Base-by-base conservation (phyloP, 64 coral and sea anemone genomes). In the Dendrophyllia cribrosa region DNA sequence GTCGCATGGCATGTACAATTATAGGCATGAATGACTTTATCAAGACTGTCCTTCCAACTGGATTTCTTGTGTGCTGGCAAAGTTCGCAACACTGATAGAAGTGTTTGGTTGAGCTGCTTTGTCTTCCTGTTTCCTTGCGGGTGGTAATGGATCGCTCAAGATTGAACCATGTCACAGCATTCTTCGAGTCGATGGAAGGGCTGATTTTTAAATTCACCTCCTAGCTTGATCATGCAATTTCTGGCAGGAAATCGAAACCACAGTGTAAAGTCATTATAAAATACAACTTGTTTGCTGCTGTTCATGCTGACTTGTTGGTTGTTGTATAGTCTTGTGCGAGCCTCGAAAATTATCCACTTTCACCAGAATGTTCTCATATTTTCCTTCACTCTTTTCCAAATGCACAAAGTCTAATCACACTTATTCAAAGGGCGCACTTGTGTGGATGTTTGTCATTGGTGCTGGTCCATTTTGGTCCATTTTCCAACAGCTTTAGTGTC, bases 241-340 rank as follows among this genome's bases (percentile, higher is more conserved):
- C 70, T 48, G 16, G 70, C 43, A 74, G 34, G 70, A 47, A 74
- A 74, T 15, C 70, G 43, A 74, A 74, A 74, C 34, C 70, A 4
- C 70, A 74, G 70, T 47, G 13, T 74, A 74, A 74, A 74, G 34
- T 74, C 70, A 74, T 48, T 46, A 47, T 47, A 74, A 34, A 34
- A 34, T 34, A 2, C 34, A 47, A 43, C 70, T 74, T 74, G 12
- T 13, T 74, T 10, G 70, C 43, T 46, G 70, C 70, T 74, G 70
- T 66, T 6, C 19, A 1, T 20, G 34, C 67, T 6, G 23, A 70
- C 23, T 43, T 70, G 67, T 34, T 70, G 19, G 9, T 26, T 19
- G 67, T 70, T 34, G 67, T 20, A 23, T 70, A 34, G 8, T 19
- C 67, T 11, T 70, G 67, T 2, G 67, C 11, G 21, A 70, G 23